Evolutionary conservation across 92 coral and sea anemone species (phyloP), one percentile per base, ranked within the genome.

Genomic region (Heteractis magnifica): DNA sequence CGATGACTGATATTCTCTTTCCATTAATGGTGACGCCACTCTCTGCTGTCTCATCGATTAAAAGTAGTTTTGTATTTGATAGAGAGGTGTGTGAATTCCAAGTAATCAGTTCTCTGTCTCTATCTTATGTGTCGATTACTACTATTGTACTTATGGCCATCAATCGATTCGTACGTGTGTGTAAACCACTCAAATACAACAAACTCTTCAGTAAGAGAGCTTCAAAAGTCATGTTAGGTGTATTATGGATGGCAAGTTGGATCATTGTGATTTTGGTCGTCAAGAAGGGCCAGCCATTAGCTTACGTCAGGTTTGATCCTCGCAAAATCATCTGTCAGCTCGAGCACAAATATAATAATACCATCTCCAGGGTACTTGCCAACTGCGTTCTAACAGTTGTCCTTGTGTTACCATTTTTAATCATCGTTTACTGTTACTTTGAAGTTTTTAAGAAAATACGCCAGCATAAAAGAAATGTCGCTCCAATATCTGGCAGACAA

Each of bases 371-470:
- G 65, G 18, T 59, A 59, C 6, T 59, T 59, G 15, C 18, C 65
- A 59, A 59, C 18, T 16, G 6, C 15, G n/a, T 59, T 0, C 5
- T 59, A n/a, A 59, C 18, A 11, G 6, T 81, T 0, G 26, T 53
- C 8, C 78, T 79, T 16, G 83, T 71, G 7, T 4, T 79, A 16
- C 83, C 83, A 10, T 48, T 60, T 6, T 10, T 56, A 4, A 71
- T 79, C 60, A 64, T 81, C 73, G 14, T 79, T 14, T 85, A 71
- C 62, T 79, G 79, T 19, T 85, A 85, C 59, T 85, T 51, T 60
- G 58, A 56, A 8, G 88, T 85, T 3, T 85, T 71, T 52, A 85
- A 72, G 72, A 79, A 59, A 50, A 85, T 85, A 41, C 79, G 80
- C 12, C 72, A 60, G 19, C 88, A 85, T 56, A 85, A 85, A 56